Conservation (phyloP, 2,888 invertebrate species). For the Trissonchulus sp. region DNA sequence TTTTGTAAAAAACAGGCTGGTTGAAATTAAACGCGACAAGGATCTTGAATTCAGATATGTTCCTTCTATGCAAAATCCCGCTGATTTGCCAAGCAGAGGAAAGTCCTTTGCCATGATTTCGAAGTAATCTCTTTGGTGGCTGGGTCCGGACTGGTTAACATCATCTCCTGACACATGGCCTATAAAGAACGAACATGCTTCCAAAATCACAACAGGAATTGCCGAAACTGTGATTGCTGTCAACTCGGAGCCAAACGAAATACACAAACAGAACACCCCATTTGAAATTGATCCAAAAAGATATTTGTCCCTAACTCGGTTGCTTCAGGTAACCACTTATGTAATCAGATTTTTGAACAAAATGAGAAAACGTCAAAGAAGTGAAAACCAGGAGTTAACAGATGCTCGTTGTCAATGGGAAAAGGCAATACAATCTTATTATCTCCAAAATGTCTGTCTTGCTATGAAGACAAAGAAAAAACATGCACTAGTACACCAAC, state of each 20-base stretch:
- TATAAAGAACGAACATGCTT: no score
- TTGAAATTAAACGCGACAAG: constrained; percentile 4
- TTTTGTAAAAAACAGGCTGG: constrained; percentile 16
- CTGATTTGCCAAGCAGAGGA: constrained; percentile 33
- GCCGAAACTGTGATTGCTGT: no score
- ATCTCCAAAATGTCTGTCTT: no score
- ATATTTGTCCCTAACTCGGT: neutral
- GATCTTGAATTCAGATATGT: constrained; percentile 9
- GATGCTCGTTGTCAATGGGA: no score
- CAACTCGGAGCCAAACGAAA: no score
- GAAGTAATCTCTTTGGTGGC: neutral
- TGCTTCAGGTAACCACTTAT: neutral
- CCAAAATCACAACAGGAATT: no score
- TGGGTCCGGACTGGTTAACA: neutral
- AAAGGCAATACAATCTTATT: no score
- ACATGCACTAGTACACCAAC: neutral
- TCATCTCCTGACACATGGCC: neutral
- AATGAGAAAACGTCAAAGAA: no score
- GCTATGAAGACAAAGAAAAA: no score
- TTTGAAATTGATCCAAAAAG: neutral
- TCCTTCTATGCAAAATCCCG: constrained; percentile 41
- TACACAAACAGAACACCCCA: no score
- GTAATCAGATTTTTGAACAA: no score
- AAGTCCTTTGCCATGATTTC: neutral
- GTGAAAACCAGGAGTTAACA: no score